Evolutionary conservation across 2,888 invertebrate species (phyloP).

Genomic region (Orthosia gothica): DNA sequence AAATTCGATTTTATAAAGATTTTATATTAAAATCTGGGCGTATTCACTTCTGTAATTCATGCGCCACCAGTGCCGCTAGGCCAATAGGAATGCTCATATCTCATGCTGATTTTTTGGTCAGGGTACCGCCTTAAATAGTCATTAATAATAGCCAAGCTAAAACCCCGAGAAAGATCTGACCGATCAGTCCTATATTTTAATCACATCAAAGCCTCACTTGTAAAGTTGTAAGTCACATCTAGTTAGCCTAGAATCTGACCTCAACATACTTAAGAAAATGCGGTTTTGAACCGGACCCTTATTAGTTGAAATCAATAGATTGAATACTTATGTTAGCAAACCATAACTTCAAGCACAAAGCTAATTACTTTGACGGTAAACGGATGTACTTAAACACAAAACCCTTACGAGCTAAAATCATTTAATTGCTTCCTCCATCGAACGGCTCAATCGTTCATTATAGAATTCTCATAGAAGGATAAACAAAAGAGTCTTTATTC

Average conservation of each 20-base stretch:
- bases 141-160: background rate
- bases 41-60: no score
- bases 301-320: background rate
- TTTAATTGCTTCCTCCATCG: slow-evolving; percentile 87
- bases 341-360: slow-evolving; percentile 24
- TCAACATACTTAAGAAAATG: background rate
- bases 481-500: slow-evolving; percentile 87
- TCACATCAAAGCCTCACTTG: background rate
- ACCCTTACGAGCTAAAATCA: slow-evolving; percentile 66
- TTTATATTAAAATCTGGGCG: no score
- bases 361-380: slow-evolving; percentile 32
- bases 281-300: background rate
- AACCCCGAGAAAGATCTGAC: background rate
- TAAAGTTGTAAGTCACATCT: background rate
- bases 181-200: background rate
- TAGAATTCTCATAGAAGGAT: slow-evolving; percentile 83
- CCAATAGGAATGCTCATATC: no score
- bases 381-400: slow-evolving; percentile 52
- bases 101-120: no score
- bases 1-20: no score
- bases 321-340: background rate
- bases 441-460: slow-evolving; percentile 85
- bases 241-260: background rate
- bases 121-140: background rate
- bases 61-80: no score